Conservation (phyloP, 37 sponge, comb jelly and placozoan genomes). For the Hormiphora californensis region DNA sequence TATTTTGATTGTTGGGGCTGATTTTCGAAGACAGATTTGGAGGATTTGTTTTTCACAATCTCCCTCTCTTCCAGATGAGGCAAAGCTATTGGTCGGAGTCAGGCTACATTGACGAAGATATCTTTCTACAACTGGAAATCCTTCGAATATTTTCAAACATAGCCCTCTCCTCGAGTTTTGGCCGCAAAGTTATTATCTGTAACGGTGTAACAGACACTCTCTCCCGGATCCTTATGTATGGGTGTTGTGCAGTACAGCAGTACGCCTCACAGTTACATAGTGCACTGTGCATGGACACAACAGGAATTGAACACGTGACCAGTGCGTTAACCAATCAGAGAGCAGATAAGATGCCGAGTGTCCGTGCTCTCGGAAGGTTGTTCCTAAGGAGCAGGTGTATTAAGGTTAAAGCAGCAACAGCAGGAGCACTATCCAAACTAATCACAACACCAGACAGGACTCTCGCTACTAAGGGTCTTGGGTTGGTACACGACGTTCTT, state of each 20-base stretch:
- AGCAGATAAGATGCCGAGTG: not conserved
- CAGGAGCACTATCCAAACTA: conserved; percentile 7
- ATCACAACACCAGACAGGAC: not conserved
- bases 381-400: not conserved
- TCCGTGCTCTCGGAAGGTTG: not conserved
- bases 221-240: not conserved
- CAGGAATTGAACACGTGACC: conserved; percentile 44
- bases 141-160: conserved; percentile 47
- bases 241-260: conserved; percentile 10
- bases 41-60: too few relatives aligned
- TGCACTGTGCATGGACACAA: conserved; percentile 8
- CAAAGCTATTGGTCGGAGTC: conserved; percentile 20
- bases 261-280: conserved; percentile 3
- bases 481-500: conserved; percentile 36
- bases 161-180: conserved; percentile 46
- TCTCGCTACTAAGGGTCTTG: not conserved
- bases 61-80: conserved; percentile 9
- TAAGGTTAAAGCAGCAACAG: conserved; percentile 29
- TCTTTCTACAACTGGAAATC: conserved; percentile 43
- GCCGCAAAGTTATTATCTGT: conserved; percentile 33
- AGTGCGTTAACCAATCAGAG: conserved; percentile 21
- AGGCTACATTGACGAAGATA: not conserved
- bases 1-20: too few relatives aligned
- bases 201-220: conserved; percentile 35
- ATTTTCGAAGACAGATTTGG: too few relatives aligned